Conservation (phyloP, 1,140 invertebrate species). For the Calliphora vicina region DNA sequence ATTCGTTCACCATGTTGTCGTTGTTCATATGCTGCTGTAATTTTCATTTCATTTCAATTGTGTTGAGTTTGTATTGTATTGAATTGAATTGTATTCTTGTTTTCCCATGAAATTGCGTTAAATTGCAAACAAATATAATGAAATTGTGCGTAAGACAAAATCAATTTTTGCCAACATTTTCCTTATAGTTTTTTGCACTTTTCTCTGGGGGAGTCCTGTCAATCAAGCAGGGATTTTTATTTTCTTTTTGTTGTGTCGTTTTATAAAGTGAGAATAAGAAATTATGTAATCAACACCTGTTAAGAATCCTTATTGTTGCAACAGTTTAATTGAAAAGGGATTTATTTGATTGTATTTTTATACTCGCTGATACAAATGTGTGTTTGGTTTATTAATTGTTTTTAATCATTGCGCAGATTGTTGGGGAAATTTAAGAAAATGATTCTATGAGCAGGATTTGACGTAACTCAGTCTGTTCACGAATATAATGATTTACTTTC, state of each 20-base stretch:
- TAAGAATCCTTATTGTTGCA: background rate
- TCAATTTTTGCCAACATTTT: background rate
- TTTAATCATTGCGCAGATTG: too few species aligned
- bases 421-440: too few species aligned
- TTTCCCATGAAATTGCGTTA: conserved; percentile 18
- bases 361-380: too few species aligned
- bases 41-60: background rate
- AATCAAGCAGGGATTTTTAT: conserved; percentile 3
- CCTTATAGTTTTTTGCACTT: background rate
- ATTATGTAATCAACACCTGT: conserved; percentile 27
- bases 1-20: too few species aligned
- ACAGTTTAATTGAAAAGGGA: background rate
- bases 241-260: background rate
- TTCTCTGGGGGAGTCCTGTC: conserved; percentile 23
- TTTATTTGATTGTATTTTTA: background rate
- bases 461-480: too few species aligned
- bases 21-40: too few species aligned
- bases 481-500: too few species aligned
- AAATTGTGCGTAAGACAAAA: background rate
- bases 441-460: too few species aligned
- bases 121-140: background rate
- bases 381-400: too few species aligned
- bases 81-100: background rate
- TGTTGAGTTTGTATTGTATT: background rate
- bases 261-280: conserved; percentile 25